Percentiles rank a stretch among this genome's conserved stretches.
Evolutionary conservation across 2,113 vertebrate genomes (phyloP).

Genomic region (Lucifuga dentata): DNA sequence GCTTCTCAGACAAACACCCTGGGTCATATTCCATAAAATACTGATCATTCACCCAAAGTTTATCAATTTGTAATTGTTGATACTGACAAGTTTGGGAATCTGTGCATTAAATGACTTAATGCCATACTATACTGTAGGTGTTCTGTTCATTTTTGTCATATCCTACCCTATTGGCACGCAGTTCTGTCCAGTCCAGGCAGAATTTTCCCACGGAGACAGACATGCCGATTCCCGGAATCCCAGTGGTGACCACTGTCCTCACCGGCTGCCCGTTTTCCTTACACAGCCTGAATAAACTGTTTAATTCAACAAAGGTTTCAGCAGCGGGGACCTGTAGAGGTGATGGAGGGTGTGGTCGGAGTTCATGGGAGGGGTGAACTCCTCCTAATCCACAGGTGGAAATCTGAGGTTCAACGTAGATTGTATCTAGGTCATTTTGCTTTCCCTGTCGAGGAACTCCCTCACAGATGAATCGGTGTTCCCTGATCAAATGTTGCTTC

Average conservation of each 20-base stretch:
- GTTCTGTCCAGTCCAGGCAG: constrained; percentile 76
- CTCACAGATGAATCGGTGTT: constrained; percentile 64
- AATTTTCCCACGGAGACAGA: constrained; percentile 68
- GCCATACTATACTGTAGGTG: neutral
- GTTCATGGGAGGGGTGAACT: constrained; percentile 63
- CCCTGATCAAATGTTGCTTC: constrained; percentile 42
- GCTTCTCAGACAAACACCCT: too few relatives aligned
- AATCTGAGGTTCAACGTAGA: constrained; percentile 73
- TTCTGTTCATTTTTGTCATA: neutral
- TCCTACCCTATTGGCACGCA: constrained; percentile 56
- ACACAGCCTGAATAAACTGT: constrained; percentile 67
- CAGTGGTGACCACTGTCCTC: constrained; percentile 74
- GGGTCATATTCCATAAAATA: too few relatives aligned
- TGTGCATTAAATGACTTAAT: too few relatives aligned
- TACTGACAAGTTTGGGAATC: too few relatives aligned
- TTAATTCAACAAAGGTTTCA: constrained; percentile 43
- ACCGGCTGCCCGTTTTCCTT: constrained; percentile 15
- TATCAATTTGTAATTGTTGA: too few relatives aligned
- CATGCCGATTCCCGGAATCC: constrained; percentile 74
- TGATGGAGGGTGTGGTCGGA: neutral
- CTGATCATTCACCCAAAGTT: too few relatives aligned
- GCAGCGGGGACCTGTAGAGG: constrained; percentile 11
- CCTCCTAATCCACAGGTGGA: constrained; percentile 51
- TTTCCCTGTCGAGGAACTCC: constrained; percentile 67
- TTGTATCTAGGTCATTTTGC: constrained; percentile 46